These are phyloP conservation scores for Myocastor coypus DNA, from an alignment of 2,113 vertebrate genomes.

Conservation along the genomic window DNA sequence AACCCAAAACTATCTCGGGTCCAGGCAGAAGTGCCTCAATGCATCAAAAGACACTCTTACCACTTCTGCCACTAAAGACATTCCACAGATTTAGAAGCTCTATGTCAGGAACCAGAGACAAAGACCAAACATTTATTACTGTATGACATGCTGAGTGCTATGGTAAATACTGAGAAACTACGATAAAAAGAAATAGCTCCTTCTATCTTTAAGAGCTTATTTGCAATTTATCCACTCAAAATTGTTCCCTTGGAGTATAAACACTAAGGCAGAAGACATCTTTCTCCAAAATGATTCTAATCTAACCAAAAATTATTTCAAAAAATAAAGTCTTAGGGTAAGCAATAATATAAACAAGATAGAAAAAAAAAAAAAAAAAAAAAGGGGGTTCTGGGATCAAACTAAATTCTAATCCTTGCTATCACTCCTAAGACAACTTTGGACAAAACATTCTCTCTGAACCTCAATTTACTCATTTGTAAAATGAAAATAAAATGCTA, in stretches of 20 bases:
- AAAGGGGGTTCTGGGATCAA: not conserved
- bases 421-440: not conserved
- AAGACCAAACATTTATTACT: constrained; percentile 30
- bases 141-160: not conserved
- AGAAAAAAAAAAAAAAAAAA: constrained; percentile 62
- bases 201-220: not conserved
- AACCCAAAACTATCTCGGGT: not conserved
- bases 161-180: not conserved
- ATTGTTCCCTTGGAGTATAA: constrained; percentile 46
- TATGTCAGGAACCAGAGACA: not conserved
- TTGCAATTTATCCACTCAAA: constrained; percentile 16
- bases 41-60: constrained; percentile 43
- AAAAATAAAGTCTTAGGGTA: not conserved
- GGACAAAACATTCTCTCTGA: constrained; percentile 40
- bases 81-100: not conserved
- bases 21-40: not conserved
- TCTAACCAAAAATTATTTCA: constrained; percentile 29
- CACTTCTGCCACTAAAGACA: constrained; percentile 2
- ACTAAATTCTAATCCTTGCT: constrained; percentile 55
- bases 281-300: constrained; percentile 48
- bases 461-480: constrained; percentile 22
- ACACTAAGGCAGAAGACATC: not conserved
- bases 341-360: not conserved
- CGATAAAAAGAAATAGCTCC: not conserved
- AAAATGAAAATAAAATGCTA: constrained; percentile 22